These are phyloP conservation scores for Meles meles DNA, from an alignment of 2,113 vertebrate species.

Conservation along the genomic window DNA sequence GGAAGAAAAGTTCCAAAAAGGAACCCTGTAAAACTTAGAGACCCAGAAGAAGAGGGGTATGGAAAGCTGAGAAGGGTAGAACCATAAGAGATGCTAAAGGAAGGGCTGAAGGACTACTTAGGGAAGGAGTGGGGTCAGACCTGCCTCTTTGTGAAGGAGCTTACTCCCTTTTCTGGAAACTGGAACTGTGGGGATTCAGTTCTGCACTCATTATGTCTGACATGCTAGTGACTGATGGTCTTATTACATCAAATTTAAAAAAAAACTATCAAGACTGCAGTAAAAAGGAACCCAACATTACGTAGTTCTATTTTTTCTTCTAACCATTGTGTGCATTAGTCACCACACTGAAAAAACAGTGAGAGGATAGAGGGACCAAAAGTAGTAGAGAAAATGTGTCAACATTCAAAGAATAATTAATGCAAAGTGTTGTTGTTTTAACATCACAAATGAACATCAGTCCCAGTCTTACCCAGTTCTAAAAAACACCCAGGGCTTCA, in stretches of 20 bases:
- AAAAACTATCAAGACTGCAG: constrained; percentile 62
- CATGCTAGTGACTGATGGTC: not conserved
- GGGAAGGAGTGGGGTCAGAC: not conserved
- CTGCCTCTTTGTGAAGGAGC: not conserved
- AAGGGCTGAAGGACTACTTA: not conserved
- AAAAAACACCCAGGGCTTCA: not conserved
- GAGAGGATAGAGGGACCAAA: not conserved
- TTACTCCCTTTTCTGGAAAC: constrained; percentile 21
- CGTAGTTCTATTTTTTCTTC: constrained; percentile 12
- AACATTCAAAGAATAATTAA: constrained; percentile 42
- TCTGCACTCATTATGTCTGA: not conserved
- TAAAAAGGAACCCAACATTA: constrained; percentile 55
- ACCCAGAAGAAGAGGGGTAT: not conserved
- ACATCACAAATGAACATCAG: not conserved
- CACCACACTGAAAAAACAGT: not conserved
- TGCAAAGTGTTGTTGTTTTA: constrained; percentile 10
- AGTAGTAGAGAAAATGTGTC: constrained; percentile 36
- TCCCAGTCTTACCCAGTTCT: not conserved
- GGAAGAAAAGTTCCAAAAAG: not conserved
- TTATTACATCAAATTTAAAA: constrained; percentile 55
- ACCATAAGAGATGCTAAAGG: not conserved
- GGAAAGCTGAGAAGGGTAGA: not conserved
- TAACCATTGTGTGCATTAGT: constrained; percentile 25
- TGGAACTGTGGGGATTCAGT: not conserved
- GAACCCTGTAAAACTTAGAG: not conserved